A percentile compares a stretch with the other conserved stretches of the same genome.
Conservation (phyloP, 2,888 invertebrate species). For the Ectropis crepuscularia region DNA sequence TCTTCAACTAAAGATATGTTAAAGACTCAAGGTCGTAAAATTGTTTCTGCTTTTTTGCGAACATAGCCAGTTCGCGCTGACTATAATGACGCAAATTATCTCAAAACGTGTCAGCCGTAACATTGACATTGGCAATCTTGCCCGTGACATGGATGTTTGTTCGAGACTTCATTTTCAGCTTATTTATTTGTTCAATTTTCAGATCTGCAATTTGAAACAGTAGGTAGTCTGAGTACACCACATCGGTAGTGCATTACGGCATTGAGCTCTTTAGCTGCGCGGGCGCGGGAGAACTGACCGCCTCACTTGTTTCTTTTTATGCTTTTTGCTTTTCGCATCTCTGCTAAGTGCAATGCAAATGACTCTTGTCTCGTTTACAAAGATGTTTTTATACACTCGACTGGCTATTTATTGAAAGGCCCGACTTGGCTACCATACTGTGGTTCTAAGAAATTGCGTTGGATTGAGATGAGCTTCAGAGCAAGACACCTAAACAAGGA, state of each 20-base stretch:
- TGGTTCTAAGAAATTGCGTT: slow-evolving; percentile 52
- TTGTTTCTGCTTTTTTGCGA: slow-evolving; percentile 9
- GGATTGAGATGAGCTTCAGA: slow-evolving; percentile 40
- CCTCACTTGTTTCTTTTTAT: slow-evolving; percentile 62
- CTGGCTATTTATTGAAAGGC: slow-evolving; percentile 65
- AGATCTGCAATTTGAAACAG: slow-evolving; percentile 14
- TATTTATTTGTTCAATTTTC: slow-evolving; percentile 16
- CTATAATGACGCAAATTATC: slow-evolving; percentile 26
- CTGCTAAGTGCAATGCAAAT: slow-evolving; percentile 77
- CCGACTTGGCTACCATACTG: slow-evolving; percentile 54
- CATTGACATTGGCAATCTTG: slow-evolving; percentile 27
- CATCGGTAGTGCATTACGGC: slow-evolving; percentile 21
- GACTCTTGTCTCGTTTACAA: slow-evolving; percentile 74
- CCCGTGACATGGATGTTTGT: slow-evolving; percentile 16
- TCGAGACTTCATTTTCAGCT: slow-evolving; percentile 17
- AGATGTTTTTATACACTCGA: slow-evolving; percentile 71
- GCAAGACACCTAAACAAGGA: slow-evolving; percentile 27
- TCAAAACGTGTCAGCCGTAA: slow-evolving; percentile 23
- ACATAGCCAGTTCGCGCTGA: slow-evolving; percentile 1
- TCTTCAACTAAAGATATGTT: background rate
- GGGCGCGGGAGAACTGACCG: slow-evolving; percentile 58
- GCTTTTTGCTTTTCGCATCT: slow-evolving; percentile 64
- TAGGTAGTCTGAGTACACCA: slow-evolving; percentile 10
- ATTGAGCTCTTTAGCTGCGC: slow-evolving; percentile 26
- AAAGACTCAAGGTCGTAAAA: slow-evolving; percentile 5